Evolutionary conservation across 2,797 vertebrate species (phyloP).

Genomic region (Hemitrygon akajei): DNA sequence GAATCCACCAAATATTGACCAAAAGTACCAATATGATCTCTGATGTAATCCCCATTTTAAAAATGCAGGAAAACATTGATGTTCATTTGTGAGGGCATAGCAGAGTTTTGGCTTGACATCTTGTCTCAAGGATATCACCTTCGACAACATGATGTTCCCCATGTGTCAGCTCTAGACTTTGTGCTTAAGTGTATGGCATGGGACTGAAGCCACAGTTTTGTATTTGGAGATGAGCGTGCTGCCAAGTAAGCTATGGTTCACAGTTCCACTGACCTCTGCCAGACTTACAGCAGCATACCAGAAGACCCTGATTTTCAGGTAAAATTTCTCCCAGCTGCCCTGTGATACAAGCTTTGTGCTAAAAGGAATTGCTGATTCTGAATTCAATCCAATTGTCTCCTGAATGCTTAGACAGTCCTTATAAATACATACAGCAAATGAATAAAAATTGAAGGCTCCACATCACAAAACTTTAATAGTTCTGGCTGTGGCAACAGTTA

Average conservation of each 20-base stretch:
- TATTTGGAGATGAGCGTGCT: background rate
- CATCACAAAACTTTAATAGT: conserved; percentile 25
- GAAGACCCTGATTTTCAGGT: background rate
- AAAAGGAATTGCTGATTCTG: background rate
- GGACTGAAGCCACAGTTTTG: background rate
- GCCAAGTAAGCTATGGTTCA: background rate
- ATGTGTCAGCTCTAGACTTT: background rate
- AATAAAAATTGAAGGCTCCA: background rate
- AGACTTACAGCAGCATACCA: background rate
- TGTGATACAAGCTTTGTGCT: background rate
- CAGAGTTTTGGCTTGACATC: background rate
- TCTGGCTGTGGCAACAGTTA: conserved; percentile 26
- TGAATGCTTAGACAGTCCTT: background rate
- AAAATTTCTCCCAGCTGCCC: background rate
- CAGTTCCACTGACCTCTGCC: background rate
- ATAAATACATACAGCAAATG: background rate
- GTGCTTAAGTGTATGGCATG: background rate
- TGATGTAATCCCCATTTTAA: background rate
- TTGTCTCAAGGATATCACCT: background rate
- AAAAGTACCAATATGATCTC: no score
- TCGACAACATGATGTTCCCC: background rate
- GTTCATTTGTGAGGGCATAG: background rate
- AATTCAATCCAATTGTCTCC: background rate
- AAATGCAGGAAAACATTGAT: background rate
- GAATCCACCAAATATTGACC: background rate